Percentiles rank a stretch among this genome's conserved stretches.
Evolutionary conservation across 2,888 invertebrate species (phyloP).

Genomic region (Andrena flavipes): DNA sequence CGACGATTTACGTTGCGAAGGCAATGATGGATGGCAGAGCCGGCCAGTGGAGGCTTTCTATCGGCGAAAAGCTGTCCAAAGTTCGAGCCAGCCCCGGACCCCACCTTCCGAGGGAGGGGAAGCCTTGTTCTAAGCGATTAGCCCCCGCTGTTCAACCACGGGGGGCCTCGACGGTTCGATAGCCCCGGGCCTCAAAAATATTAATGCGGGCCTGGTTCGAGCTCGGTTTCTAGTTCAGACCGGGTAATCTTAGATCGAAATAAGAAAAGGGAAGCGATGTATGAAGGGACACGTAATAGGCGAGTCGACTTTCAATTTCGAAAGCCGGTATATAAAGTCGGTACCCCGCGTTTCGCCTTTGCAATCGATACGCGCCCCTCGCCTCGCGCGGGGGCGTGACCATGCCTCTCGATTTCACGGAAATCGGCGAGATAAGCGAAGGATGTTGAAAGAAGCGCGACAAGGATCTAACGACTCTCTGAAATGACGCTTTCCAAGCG

Average conservation of each 20-base stretch:
- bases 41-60: too few species aligned
- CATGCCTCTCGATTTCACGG: neutral
- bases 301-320: slow-evolving; percentile 35
- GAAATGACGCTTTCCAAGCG: neutral
- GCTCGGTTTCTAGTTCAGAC: too few species aligned
- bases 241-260: neutral
- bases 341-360: neutral
- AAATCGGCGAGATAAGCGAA: slow-evolving; percentile 1
- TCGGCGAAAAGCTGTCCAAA: too few species aligned
- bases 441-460: neutral
- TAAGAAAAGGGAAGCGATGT: neutral
- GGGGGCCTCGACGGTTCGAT: too few species aligned
- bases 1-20: neutral
- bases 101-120: too few species aligned
- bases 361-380: slow-evolving; percentile 4
- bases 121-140: too few species aligned
- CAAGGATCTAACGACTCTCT: slow-evolving; percentile 8
- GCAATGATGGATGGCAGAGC: neutral
- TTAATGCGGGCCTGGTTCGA: too few species aligned
- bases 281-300: slow-evolving; percentile 1
- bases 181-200: too few species aligned
- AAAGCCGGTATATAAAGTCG: slow-evolving; percentile 9
- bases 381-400: neutral
- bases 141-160: too few species aligned
- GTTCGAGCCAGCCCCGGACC: too few species aligned